phyloP scores from a whole-genome alignment of 2,888 invertebrate genomes.

The Drosophila neoperkinsi region DNA sequence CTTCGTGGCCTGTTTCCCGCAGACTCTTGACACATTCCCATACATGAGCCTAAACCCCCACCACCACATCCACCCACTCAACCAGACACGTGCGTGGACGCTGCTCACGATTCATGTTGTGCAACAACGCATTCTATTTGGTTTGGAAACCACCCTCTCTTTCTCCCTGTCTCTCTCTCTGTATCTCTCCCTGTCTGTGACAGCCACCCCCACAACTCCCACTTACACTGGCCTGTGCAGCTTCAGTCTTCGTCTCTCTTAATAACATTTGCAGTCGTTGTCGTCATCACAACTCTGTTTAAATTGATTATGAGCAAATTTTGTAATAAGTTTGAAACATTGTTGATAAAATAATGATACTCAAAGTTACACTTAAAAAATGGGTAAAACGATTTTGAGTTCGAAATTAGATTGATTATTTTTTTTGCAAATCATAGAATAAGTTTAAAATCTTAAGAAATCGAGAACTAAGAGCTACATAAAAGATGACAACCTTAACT shows the following conservation, averaged over 20 bases:
- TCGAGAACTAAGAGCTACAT: not conserved
- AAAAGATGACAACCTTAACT: not conserved
- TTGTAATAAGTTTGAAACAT: not conserved
- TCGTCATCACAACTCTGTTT: constrained; percentile 28
- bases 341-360: not conserved
- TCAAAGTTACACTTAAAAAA: not conserved
- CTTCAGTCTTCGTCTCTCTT: constrained; percentile 16
- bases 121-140: constrained; percentile 41
- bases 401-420: not conserved
- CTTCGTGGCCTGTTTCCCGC: constrained; percentile 16
- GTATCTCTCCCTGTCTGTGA: not conserved
- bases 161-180: not conserved
- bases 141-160: constrained; percentile 53
- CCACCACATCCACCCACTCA: constrained; percentile 8
- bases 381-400: not conserved
- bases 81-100: constrained; percentile 41
- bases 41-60: constrained; percentile 10
- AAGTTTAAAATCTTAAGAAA: not conserved
- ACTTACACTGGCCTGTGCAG: constrained; percentile 8
- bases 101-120: constrained; percentile 37
- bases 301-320: not conserved
- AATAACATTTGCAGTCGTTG: constrained; percentile 38
- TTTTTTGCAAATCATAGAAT: not conserved
- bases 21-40: constrained; percentile 64
- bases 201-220: constrained; percentile 4